Base-by-base conservation (phyloP, 2,113 vertebrate species). In the Cyanoliseus patagonus region DNA sequence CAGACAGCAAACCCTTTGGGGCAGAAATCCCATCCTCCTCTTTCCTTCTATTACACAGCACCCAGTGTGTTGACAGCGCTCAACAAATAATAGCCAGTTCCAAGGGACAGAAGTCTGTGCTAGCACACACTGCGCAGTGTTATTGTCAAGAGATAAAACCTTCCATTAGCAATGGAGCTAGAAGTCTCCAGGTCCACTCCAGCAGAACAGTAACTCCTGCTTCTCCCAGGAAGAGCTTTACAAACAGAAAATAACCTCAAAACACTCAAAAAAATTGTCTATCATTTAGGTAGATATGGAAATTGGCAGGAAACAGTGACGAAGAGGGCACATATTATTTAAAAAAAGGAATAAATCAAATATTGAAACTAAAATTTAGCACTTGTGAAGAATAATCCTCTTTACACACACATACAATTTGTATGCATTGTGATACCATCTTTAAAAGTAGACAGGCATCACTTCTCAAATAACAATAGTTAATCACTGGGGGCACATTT, bases 1-100 rank as follows among this genome's bases (percentile, higher is more conserved):
- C 77, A 95, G 83, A 89, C 80, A 95, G 94, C 57, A 89, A 91
- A 76, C 70, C 86, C 88, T 97, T 91, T 88, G 86, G 88, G 96
- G 94, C 57, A 97, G 77, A 95, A 96, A 91, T 88, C 80, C 37
- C 83, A 84, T 79, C 69, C 73, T 94, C 30, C 76, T 84, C 47
- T 81, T 83, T 39, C 75, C 86, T 93, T 84, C 67, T 82, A 94
- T 93, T 95, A 92, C 67, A 89, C 69, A 89, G 86, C 0, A 0
- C 62, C 0, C 0, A 92, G 73, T 23, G 59, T 55, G 83, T 73
- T 79, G 90, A 88, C 80, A 93, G 66, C 0, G 2, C 31, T 92
- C 42, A 64, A 84, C 62, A 82, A 94, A 95, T 81, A 93, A 96
- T n/a, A 86, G 62, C 28, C 62, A 66, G n/a, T 53, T 95, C 49